These are phyloP conservation scores for Pantherophis vulpinus DNA, from an alignment of 2,797 vertebrate species.

Conservation along the genomic window DNA sequence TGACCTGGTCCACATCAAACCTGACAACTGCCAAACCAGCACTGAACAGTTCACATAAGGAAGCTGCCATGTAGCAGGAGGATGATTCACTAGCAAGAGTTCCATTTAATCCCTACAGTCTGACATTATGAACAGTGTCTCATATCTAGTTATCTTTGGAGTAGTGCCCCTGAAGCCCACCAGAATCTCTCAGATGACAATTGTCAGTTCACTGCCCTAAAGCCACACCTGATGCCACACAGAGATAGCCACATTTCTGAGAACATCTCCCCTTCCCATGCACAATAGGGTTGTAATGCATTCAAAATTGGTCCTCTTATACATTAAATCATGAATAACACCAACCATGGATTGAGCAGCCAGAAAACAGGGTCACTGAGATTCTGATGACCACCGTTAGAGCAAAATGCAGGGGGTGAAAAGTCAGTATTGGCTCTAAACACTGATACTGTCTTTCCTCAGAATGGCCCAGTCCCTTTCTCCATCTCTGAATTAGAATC, in stretches of 20 bases:
- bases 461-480: not conserved
- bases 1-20: not conserved
- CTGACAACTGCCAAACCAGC: not conserved
- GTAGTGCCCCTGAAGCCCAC: not conserved
- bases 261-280: not conserved
- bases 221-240: not conserved
- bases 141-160: not conserved
- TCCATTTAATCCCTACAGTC: not conserved
- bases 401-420: not conserved
- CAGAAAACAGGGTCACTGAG: not conserved
- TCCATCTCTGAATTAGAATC: not conserved
- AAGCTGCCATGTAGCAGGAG: not conserved
- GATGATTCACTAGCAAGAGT: not conserved
- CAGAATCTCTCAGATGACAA: not conserved
- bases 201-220: not conserved
- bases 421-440: not conserved
- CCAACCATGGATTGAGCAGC: not conserved
- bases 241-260: not conserved
- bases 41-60: not conserved
- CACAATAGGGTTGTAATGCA: not conserved
- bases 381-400: not conserved
- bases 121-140: not conserved
- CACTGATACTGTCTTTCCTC: not conserved
- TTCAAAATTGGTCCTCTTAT: not conserved
- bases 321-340: not conserved